Evolutionary conservation across 2,888 invertebrate species (phyloP), one percentile per base, ranked within the genome.

Genomic region (Dolichomitus sp.): DNA sequence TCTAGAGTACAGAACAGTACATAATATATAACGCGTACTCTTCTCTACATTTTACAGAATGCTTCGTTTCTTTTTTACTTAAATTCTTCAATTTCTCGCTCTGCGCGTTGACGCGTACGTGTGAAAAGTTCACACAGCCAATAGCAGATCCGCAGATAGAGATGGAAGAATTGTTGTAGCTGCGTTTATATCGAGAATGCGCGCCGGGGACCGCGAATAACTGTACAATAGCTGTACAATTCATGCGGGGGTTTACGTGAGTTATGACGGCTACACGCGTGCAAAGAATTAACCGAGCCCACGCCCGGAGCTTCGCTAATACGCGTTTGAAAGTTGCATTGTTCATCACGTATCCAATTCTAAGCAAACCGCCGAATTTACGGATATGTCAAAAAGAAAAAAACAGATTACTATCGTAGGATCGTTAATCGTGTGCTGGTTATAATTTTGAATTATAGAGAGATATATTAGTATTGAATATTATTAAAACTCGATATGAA

Each of bases 221-320:
- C 75, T 66, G 75, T 75, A 75, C 40, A 74, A 52, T 65, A 54
- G 72, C 48, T 27, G n/a, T n/a, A n/a, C n/a, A n/a, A n/a, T 48
- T 37, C 63, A 12, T 27, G 27, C 27, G 5, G 54, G 52, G 3
- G 14, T 52, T 52, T 54, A 54, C 54, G 54, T 54, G 54, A 27
- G 54, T 9, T 72, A 37, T 27, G 27, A 12, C 4, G 54, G 12
- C 11, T 52, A 23, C 7, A 14, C 27, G 14, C 12, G 27, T n/a
- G 5, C 12, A 14, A 54, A 27, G 27, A n/a, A 54, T 54, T 27
- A 72, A 48, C 72, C 57, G 57, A 72, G 65, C 78, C 78, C 78
- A 78, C 78, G 61, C 78, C 72, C 33, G 50, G 54, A 54, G 59
- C 14, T 37, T 19, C 19, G 48, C 27, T 65, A 57, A 72, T 66